Evolutionary conservation across 2,888 invertebrate species (phyloP), one percentile per base, ranked within the genome.

Genomic region (Mechanitis messenoides): DNA sequence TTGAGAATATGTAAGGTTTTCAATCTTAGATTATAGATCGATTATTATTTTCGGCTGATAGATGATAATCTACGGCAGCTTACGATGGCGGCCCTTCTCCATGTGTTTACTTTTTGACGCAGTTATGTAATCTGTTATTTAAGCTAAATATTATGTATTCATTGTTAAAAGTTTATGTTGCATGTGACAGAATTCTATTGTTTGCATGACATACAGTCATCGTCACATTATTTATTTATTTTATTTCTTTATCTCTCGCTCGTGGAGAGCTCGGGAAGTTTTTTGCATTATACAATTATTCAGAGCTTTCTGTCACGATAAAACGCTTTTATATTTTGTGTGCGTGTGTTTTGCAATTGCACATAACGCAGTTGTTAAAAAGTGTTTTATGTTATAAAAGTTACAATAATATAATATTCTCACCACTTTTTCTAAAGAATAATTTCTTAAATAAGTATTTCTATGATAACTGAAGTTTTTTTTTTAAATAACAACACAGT

Each of bases 211-310:
- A 69, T 60, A 53, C 70, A 67, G 80, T 83, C 81, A 80, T 80
- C 75, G 78, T 79, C 77, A 70, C 74, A 76, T 77, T 75, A 65
- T 47, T 61, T 69, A 63, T 73, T 65, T 68, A 70, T 74, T 74
- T 74, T 78, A 72, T 76, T 71, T 71, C 67, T 71, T 66, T 74
- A 72, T 74, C 72, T 76, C 89, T 90, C 89, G 87, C 87, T 85
- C 81, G 90, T 90, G 90, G 88, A 89, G 89, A 89, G 87, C 90
- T 90, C 89, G 83, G 88, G 89, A 90, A 90, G 90, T 76, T 72
- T 72, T 71, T 72, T 77, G 77, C 77, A 78, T 77, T 79, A 76
- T 76, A 71, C 72, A 67, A 68, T 71, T 72, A 67, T 69, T 71
- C 69, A 61, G 76, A 77, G 85, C 85, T 87, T 88, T 83, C 84